Conservation (phyloP, 2,113 vertebrate species). For the Gymnorhina tibicen region DNA sequence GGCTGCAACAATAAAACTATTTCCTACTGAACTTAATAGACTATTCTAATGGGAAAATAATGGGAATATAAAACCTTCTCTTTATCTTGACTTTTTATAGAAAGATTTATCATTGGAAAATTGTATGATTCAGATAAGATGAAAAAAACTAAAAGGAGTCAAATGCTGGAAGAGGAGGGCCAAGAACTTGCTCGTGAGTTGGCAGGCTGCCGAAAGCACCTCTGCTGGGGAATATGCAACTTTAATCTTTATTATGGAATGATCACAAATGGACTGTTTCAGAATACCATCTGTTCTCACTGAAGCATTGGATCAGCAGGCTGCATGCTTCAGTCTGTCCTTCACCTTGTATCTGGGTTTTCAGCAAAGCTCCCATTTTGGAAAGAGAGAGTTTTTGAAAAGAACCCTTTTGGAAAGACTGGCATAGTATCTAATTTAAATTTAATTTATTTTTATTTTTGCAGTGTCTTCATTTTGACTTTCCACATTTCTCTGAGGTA, state of each 20-base stretch:
- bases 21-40: not conserved
- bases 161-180: constrained; percentile 42
- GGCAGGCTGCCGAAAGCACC: constrained; percentile 59
- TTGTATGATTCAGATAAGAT: constrained; percentile 9
- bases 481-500: not conserved
- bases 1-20: constrained; percentile 48
- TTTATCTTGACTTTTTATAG: constrained; percentile 10
- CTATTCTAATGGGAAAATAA: constrained; percentile 26
- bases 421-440: not conserved
- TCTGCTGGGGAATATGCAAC: constrained; percentile 59
- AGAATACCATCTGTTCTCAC: constrained; percentile 74
- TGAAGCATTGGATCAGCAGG: constrained; percentile 60
- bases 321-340: constrained; percentile 37
- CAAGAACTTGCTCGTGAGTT: constrained; percentile 48
- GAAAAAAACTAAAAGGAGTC: not conserved
- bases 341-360: constrained; percentile 59
- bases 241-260: constrained; percentile 75
- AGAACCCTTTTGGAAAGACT: not conserved
- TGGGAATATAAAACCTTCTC: not conserved
- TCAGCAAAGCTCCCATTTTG: not conserved
- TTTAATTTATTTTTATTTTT: not conserved
- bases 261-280: constrained; percentile 65
- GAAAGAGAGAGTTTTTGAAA: not conserved
- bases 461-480: not conserved
- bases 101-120: constrained; percentile 17